Base-by-base conservation (phyloP, 2,113 vertebrate species). In the Chaenocephalus aceratus region DNA sequence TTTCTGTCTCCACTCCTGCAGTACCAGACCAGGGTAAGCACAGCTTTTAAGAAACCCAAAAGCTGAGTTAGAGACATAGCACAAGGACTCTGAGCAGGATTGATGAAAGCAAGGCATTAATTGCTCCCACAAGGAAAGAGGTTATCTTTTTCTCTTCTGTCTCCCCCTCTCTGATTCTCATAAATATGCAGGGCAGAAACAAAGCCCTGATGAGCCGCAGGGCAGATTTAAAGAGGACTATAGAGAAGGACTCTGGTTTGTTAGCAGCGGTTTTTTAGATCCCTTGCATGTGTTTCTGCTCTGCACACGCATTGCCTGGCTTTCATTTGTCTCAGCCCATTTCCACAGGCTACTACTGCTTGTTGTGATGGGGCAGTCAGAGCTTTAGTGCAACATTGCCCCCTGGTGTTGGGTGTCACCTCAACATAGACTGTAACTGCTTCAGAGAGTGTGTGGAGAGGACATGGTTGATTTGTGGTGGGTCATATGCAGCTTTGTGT, bases 221-320 rank as follows among this genome's bases (percentile, higher is more conserved):
- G 94, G 89, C 89, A 91, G 89, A 95, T 92, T 90, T 90, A 92
- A 83, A 81, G 71, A 83, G 82, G 84, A 93, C 93, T 86, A 86
- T 83, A 13, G 60, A 80, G 73, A 83, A 77, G 80, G 89, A 92
- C 82, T 82, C 75, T 59, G 86, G 91, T 91, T 91, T 92, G 89
- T 91, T 92, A 89, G 90, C 82, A 80, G 84, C 79, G 44, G n/a
- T 80, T 74, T 72, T 7, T 80, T 66, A 83, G 84, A 90, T 88
- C 88, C 83, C 77, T 75, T 76, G 80, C 91, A 93, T 90, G 90
- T 91, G 84, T 92, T 87, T 72, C 75, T 87, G 78, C 82, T 75
- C 83, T 30, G 56, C 65, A 46, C 83, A 82, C 81, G 69, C 83
- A 80, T 26, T 46, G 78, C 73, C 78, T 75, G 72, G 80, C 77